Evolutionary conservation across 2,113 vertebrate genomes (phyloP).

Genomic region (Nothoprocta perdicaria): DNA sequence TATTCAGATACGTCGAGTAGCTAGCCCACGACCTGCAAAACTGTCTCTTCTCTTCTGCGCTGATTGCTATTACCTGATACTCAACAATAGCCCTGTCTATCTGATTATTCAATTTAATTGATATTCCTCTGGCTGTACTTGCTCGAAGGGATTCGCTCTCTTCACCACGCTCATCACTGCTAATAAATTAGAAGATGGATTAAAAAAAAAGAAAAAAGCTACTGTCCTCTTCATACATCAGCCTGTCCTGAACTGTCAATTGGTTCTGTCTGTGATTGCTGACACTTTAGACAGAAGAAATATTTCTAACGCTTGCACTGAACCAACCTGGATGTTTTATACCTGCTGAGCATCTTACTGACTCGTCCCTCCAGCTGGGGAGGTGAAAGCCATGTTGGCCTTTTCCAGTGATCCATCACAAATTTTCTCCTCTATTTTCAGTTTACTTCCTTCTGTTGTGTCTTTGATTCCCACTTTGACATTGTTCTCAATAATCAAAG

Average conservation of each 20-base stretch:
- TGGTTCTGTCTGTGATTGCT: constrained; percentile 32
- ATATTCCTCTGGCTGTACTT: not conserved
- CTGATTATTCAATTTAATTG: constrained; percentile 4
- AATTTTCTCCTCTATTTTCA: constrained; percentile 42
- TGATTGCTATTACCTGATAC: not conserved
- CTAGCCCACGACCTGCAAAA: not conserved
- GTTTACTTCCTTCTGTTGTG: not conserved
- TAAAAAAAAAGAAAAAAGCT: not conserved
- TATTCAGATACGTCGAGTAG: not conserved
- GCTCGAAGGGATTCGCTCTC: not conserved
- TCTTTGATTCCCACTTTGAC: constrained; percentile 50
- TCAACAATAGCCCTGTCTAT: not conserved
- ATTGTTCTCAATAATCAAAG: constrained; percentile 37
- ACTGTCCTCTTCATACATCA: not conserved
- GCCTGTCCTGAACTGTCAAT: not conserved
- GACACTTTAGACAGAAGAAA: constrained; percentile 15
- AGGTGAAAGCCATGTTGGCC: constrained; percentile 28
- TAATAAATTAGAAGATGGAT: constrained; percentile 45
- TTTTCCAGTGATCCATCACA: constrained; percentile 56
- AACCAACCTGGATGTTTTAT: constrained; percentile 18
- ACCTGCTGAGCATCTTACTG: constrained; percentile 34
- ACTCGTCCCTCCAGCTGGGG: not conserved
- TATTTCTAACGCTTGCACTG: constrained; percentile 3
- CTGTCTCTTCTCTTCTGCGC: not conserved
- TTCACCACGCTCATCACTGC: not conserved